Evolutionary conservation across 2,888 invertebrate genomes (phyloP), one percentile per base, ranked within the genome.

Genomic region (Plagiodera versicolora): DNA sequence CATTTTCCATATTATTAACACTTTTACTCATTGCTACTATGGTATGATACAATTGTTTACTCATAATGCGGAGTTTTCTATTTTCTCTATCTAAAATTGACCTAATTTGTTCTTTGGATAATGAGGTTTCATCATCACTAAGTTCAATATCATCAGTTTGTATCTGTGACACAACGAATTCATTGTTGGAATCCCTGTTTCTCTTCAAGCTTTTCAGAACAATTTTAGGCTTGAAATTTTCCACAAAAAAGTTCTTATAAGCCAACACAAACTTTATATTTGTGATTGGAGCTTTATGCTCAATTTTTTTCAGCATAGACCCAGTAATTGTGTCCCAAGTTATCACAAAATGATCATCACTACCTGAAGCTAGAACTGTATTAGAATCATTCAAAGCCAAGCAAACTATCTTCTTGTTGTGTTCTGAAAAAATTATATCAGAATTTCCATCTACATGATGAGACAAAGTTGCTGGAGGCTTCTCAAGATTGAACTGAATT

Each of bases 321-420:
- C 86, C 83, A 75, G 91, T 94, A 5, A 81, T 80, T 57, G 94
- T 86, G 70, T 95, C 89, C 95, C 95, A 96, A 18, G 94, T 75
- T 66, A 88, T 86, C 0, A 94, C 88, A 61, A 83, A 84, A 51
- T 86, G 86, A 80, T 93, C 93, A 63, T 85, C 84, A 0, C 90
- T 89, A 0, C 91, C 94, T 0, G 95, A 93, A 56, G 91, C 82
- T 19, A 96, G 77, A 11, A 86, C 85, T 45, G 84, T 84, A 4
- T 90, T 90, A 76, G 90, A 89, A 35, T 87, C 75, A 9, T 94
- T 92, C 0, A 91, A 82, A 0, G 89, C 86, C 44, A 96, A 77
- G 72, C 89, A 87, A 0, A 87, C 89, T 0, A 96, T 85, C 51
- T 85, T 81, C 66, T 85, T 86, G 52, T 84, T 85, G 74, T 95